Base-by-base conservation (phyloP, 2,113 vertebrate genomes). In the Turnix velox region DNA sequence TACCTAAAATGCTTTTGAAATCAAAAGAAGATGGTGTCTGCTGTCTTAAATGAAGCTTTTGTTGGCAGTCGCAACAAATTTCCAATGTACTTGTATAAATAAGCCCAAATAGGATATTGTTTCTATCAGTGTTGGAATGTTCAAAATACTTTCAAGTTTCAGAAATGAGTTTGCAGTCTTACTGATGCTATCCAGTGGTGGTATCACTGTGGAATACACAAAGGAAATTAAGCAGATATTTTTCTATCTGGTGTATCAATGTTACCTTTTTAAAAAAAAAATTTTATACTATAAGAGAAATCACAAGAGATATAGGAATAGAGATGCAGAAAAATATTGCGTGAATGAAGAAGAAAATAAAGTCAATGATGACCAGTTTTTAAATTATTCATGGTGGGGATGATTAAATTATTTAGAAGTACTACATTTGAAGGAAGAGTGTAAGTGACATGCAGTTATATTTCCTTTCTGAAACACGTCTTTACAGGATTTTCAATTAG, bases 401-500 rank as follows among this genome's bases (percentile, higher is more conserved):
- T 65, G 39, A 92, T 73, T 59, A 81, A 80, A 71, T 76, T 69
- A 87, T 90, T 79, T 74, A 46, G 18, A 87, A 75, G 9, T 18
- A 27, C 33, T 88, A 3, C 33, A 67, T 80, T 42, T 91, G 87
- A 77, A 80, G 58, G 54, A 85, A 58, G 52, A 75, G 58, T 76
- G 14, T 79, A 83, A 79, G 71, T 77, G 58, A 76, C 67, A 71
- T 61, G 63, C 37, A 76, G 75, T 69, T 94, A 62, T 33, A 16
- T 58, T 95, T 91, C 49, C 62, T 87, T 77, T 85, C 46, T 30
- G 51, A 73, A 93, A 77, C 75, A 88, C 85, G 42, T 74, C 33
- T 96, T 95, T 51, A 71, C 62, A 93, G 63, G 49, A 66, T 96
- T 94, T 93, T 96, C 15, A 16, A 66, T 91, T 62, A 94, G 88